Evolutionary conservation across 2,888 invertebrate genomes (phyloP).

Genomic region (Dinocampus coccinellae): DNA sequence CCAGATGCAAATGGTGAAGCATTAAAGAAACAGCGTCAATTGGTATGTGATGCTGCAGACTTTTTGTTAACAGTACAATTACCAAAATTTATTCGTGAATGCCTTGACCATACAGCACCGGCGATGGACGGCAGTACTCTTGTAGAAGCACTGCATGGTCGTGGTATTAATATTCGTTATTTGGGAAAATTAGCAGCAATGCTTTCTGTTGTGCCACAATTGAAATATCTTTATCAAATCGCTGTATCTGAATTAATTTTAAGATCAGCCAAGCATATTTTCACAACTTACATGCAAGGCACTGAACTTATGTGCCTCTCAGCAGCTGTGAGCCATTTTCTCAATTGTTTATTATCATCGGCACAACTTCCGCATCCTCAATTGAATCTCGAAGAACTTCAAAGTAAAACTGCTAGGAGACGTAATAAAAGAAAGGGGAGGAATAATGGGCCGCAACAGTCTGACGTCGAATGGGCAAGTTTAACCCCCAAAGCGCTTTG

Average conservation of each 20-base stretch:
- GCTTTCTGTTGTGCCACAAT: conserved; percentile 81
- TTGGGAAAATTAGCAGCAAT: conserved; percentile 91
- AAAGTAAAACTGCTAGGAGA: conserved; percentile 74
- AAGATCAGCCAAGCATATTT: conserved; percentile 93
- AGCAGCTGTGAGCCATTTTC: conserved; percentile 92
- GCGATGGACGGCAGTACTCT: conserved; percentile 96
- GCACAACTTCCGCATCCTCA: conserved; percentile 79
- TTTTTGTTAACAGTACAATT: conserved; percentile 94
- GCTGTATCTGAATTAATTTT: conserved; percentile 91
- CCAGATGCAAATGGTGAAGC: conserved; percentile 78
- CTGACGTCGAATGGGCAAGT: conserved; percentile 83
- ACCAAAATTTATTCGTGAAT: conserved; percentile 92
- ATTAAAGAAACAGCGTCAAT: conserved; percentile 85
- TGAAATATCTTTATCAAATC: conserved; percentile 91
- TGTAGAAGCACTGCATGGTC: conserved; percentile 92
- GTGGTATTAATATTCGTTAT: conserved; percentile 97
- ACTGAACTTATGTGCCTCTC: conserved; percentile 93
- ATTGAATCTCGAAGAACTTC: conserved; percentile 77
- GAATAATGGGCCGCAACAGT: conserved; percentile 70
- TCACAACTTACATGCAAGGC: conserved; percentile 90
- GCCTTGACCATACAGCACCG: conserved; percentile 90
- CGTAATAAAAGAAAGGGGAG: conserved; percentile 76
- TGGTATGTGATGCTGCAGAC: conserved; percentile 95
- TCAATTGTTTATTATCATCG: conserved; percentile 93
- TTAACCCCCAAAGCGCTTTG: conserved; percentile 90